phyloP scores from a whole-genome alignment of 2,113 vertebrate species.

The Solea senegalensis region DNA sequence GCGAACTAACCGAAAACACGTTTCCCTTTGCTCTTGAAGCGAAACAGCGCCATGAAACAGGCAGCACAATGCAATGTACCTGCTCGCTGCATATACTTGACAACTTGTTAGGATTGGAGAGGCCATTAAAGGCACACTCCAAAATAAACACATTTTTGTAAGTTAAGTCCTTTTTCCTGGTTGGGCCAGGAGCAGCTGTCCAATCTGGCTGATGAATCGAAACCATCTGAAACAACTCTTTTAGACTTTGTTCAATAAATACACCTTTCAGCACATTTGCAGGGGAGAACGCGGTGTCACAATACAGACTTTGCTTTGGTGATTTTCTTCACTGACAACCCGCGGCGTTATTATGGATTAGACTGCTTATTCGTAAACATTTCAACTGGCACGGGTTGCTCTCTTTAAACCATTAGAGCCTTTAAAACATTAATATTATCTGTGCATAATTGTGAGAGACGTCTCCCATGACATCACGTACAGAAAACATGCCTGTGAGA shows the following conservation, averaged over 20 bases:
- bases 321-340: conserved; percentile 36
- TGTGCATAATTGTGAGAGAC: conserved; percentile 4
- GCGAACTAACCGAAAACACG: conserved; percentile 22
- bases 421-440: conserved; percentile 7
- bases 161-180: conserved; percentile 77
- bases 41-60: neutral
- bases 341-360: conserved; percentile 33
- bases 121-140: conserved; percentile 78
- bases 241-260: conserved; percentile 90
- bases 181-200: conserved; percentile 92
- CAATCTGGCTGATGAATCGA: conserved; percentile 87
- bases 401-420: neutral
- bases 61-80: conserved; percentile 62
- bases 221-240: conserved; percentile 97
- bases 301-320: conserved; percentile 62
- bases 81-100: conserved; percentile 74
- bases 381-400: neutral
- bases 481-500: conserved; percentile 29
- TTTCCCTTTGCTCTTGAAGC: conserved; percentile 11
- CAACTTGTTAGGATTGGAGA: conserved; percentile 85
- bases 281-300: conserved; percentile 56
- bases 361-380: conserved; percentile 9
- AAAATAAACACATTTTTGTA: conserved; percentile 84
- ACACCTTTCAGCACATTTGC: conserved; percentile 88
- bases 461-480: conserved; percentile 18